These are phyloP conservation scores for Ephestia elutella DNA, from an alignment of 1,140 invertebrate genomes.

Conservation along the genomic window DNA sequence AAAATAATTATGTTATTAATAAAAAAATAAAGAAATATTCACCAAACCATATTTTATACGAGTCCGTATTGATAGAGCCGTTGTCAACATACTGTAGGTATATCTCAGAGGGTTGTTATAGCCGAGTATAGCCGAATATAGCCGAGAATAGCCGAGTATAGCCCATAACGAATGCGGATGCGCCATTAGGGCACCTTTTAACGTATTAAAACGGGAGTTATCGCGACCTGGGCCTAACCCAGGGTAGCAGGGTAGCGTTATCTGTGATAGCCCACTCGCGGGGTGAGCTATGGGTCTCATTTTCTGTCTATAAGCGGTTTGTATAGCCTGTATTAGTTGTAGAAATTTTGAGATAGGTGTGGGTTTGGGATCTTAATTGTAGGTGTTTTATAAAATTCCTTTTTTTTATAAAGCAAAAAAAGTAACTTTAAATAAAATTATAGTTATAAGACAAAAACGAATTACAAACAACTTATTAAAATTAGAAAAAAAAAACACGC, in stretches of 20 bases:
- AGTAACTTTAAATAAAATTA: too few species aligned
- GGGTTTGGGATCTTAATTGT: not conserved
- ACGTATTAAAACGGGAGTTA: slow-evolving; percentile 70
- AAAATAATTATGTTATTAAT: too few species aligned
- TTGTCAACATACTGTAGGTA: slow-evolving; percentile 1
- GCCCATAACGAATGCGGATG: slow-evolving; percentile 63
- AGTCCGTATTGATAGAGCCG: slow-evolving; percentile 11
- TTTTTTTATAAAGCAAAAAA: too few species aligned
- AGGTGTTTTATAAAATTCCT: too few species aligned
- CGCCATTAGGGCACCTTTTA: slow-evolving; percentile 70
- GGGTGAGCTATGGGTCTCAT: slow-evolving; percentile 21
- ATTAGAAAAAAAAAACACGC: too few species aligned
- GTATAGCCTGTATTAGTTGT: not conserved
- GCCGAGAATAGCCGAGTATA: too few species aligned
- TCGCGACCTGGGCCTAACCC: slow-evolving; percentile 52
- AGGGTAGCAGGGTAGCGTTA: slow-evolving; percentile 36
- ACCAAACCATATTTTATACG: not conserved
- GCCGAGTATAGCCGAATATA: too few species aligned
- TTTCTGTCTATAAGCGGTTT: slow-evolving; percentile 24
- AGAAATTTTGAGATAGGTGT: not conserved
- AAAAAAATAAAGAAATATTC: too few species aligned
- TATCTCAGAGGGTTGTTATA: not conserved
- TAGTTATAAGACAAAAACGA: too few species aligned
- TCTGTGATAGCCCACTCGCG: slow-evolving; percentile 52
- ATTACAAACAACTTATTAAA: too few species aligned